Percentiles rank a stretch among this genome's conserved stretches.
Evolutionary conservation across 2,113 vertebrate genomes (phyloP).

Genomic region (Thunnus thynnus): DNA sequence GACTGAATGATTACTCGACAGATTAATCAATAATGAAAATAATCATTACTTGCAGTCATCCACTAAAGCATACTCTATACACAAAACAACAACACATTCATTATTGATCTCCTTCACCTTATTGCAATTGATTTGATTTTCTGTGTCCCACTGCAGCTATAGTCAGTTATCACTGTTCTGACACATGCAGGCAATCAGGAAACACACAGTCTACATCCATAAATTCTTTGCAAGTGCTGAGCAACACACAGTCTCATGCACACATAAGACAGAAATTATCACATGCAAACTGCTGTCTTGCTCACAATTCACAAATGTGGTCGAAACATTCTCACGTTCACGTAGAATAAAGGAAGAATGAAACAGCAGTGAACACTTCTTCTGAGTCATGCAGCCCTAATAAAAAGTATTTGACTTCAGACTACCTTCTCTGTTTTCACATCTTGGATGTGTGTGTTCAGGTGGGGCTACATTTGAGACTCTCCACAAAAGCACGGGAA

Average conservation of each 20-base stretch:
- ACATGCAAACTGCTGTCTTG: background rate
- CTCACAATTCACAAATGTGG: background rate
- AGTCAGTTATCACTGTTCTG: too few species aligned
- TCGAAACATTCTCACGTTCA: background rate
- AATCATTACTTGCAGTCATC: too few species aligned
- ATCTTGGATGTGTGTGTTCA: background rate
- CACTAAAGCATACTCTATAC: too few species aligned
- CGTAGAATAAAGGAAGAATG: background rate
- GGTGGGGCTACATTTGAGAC: background rate
- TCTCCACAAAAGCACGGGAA: background rate
- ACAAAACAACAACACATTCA: too few species aligned
- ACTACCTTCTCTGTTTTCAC: background rate
- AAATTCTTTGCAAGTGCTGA: background rate
- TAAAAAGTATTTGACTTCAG: background rate
- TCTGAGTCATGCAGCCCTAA: background rate
- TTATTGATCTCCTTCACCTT: too few species aligned
- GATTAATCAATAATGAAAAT: too few species aligned
- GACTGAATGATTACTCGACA: too few species aligned
- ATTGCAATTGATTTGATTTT: too few species aligned
- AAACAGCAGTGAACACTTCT: background rate
- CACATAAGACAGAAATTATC: background rate
- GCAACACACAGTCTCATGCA: background rate
- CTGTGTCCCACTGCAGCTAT: too few species aligned
- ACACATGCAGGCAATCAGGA: too few species aligned
- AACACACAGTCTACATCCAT: background rate